These are phyloP conservation scores for Steatornis caripensis DNA, from an alignment of 2,113 vertebrate species.

Conservation along the genomic window DNA sequence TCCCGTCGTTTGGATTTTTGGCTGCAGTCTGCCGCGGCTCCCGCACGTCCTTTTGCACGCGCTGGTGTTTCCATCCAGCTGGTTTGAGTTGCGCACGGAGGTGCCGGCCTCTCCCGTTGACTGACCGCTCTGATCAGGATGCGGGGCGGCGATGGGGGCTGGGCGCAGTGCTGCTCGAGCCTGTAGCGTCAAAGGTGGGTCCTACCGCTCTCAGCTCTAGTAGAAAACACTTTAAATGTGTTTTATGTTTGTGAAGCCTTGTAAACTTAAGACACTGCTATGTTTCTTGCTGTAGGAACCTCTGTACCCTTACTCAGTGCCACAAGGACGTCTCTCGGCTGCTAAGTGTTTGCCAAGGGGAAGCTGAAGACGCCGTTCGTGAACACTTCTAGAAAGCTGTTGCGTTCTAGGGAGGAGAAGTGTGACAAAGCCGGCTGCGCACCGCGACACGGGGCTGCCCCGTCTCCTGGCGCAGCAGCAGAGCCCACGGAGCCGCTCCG, in stretches of 20 bases:
- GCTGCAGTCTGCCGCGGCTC: neutral
- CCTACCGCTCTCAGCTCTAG: neutral
- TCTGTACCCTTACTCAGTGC: neutral
- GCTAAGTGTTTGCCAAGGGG: neutral
- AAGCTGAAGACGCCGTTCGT: neutral
- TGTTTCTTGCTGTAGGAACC: neutral
- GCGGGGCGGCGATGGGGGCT: rapidly evolving
- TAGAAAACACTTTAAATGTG: neutral
- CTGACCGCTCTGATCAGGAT: neutral
- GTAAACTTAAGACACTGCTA: neutral
- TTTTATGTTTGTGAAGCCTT: neutral
- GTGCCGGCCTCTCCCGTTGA: neutral
- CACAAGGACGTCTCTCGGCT: neutral
- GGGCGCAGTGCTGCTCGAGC: neutral
- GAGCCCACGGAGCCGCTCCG: rapidly evolving
- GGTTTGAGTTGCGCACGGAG: neutral
- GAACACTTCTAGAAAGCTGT: neutral
- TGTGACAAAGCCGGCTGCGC: neutral
- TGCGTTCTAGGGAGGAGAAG: neutral
- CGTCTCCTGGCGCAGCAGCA: rapidly evolving
- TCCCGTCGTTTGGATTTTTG: neutral
- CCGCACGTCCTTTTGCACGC: neutral
- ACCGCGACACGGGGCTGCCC: neutral
- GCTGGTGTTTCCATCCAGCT: neutral
- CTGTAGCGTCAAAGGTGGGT: neutral